These are phyloP conservation scores for Drosophila pseudotakahashii DNA, from an alignment of 2,888 invertebrate genomes.

Conservation along the genomic window DNA sequence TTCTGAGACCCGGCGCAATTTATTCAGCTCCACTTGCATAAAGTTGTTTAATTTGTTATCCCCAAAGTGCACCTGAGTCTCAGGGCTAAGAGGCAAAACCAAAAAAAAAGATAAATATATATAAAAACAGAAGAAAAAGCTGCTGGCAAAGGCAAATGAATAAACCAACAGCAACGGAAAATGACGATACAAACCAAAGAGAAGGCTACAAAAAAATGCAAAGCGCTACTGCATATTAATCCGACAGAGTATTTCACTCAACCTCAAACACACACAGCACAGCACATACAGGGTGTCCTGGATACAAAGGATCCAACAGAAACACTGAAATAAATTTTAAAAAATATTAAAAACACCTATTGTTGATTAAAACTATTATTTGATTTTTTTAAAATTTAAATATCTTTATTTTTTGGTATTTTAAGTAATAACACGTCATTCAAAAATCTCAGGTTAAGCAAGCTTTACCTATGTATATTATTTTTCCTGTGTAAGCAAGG, in stretches of 20 bases:
- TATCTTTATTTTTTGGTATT: no score
- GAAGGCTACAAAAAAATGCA: slow-evolving; percentile 64
- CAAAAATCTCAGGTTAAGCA: no score
- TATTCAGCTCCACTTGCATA: slow-evolving; percentile 57
- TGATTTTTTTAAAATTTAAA: no score
- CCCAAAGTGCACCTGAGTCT: slow-evolving; percentile 74
- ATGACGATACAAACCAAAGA: slow-evolving; percentile 48
- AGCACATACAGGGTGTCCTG: slow-evolving; percentile 20
- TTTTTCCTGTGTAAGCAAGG: slow-evolving; percentile 12
- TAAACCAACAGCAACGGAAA: slow-evolving; percentile 62
- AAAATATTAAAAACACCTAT: no score
- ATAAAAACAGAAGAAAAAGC: slow-evolving; percentile 30
- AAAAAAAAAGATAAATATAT: slow-evolving; percentile 12
- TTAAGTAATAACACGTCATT: no score
- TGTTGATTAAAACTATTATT: no score
- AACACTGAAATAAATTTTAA: not conserved
- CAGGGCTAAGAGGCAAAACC: slow-evolving; percentile 17
- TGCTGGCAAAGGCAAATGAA: slow-evolving; percentile 64
- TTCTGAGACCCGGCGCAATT: slow-evolving; percentile 17
- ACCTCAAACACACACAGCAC: slow-evolving; percentile 14
- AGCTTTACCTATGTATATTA: not conserved
- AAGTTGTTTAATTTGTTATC: slow-evolving; percentile 78
- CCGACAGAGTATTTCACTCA: slow-evolving; percentile 78
- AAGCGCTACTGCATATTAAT: slow-evolving; percentile 77
- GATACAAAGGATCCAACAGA: not conserved